Conservation (phyloP, 2,888 invertebrate species). For the Chelonus formosanus region DNA sequence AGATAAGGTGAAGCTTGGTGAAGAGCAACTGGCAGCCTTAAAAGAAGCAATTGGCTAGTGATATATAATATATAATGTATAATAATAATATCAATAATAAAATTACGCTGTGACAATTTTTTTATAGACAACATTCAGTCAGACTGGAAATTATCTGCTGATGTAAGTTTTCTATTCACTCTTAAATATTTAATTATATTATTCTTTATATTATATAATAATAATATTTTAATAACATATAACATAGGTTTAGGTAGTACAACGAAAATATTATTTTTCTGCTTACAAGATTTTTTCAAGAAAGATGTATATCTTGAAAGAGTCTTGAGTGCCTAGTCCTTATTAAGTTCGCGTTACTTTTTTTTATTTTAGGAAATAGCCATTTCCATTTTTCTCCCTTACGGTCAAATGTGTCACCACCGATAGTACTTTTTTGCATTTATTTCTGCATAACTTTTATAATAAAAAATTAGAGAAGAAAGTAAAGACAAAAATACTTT, state of each 20-base stretch:
- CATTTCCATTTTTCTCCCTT: conserved; percentile 23
- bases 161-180: background rate
- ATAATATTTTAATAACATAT: too few relatives aligned
- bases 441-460: too few relatives aligned
- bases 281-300: conserved; percentile 18
- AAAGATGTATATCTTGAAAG: conserved; percentile 32
- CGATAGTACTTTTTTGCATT: too few relatives aligned
- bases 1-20: conserved; percentile 83
- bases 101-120: conserved; percentile 42
- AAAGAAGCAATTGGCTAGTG: conserved; percentile 69
- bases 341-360: conserved; percentile 48
- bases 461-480: too few relatives aligned
- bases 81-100: conserved; percentile 18
- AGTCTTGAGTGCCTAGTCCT: conserved; percentile 58
- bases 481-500: too few relatives aligned
- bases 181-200: conserved; percentile 5
- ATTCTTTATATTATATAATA: too few relatives aligned
- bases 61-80: background rate
- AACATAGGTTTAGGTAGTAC: background rate
- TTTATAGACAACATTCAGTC: background rate
- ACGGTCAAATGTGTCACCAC: conserved; percentile 5
- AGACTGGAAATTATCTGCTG: too few relatives aligned
- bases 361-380: conserved; percentile 9
- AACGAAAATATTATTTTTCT: conserved; percentile 10
- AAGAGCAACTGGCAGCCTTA: conserved; percentile 80